Conservation (phyloP, 2,113 vertebrate genomes). For the Kryptolebias marmoratus region DNA sequence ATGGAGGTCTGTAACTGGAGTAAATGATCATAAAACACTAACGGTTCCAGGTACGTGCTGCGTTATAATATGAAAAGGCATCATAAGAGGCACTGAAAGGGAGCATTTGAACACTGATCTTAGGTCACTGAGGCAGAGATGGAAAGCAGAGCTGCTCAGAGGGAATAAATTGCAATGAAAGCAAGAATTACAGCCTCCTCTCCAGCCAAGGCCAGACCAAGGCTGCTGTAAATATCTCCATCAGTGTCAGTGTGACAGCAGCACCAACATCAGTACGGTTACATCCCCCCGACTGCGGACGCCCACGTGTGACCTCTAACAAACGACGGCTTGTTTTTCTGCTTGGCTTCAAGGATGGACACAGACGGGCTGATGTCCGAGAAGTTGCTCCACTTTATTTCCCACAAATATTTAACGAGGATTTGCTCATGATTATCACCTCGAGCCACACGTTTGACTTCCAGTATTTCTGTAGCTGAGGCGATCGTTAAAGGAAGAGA, state of each 20-base stretch:
- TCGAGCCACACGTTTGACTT: conserved; percentile 44
- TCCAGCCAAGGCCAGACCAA: conserved; percentile 24
- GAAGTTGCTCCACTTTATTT: conserved; percentile 48
- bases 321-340: conserved; percentile 31
- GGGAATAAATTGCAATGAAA: conserved; percentile 5
- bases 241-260: conserved; percentile 58
- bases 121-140: conserved; percentile 2
- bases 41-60: too few species aligned
- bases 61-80: too few species aligned
- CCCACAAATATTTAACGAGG: conserved; percentile 50
- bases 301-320: conserved; percentile 54
- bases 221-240: conserved; percentile 51
- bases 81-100: not conserved
- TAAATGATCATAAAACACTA: too few species aligned
- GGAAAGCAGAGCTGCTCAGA: conserved; percentile 1
- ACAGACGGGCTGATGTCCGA: conserved; percentile 42
- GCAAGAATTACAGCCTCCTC: conserved; percentile 13
- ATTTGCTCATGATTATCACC: conserved; percentile 62
- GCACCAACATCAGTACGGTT: conserved; percentile 25
- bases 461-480: conserved; percentile 51
- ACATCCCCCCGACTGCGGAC: conserved; percentile 21
- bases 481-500: conserved; percentile 33
- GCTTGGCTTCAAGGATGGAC: conserved; percentile 1
- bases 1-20: too few species aligned
- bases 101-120: not conserved